Evolutionary conservation across 2,888 invertebrate species (phyloP).

Genomic region (Piscicola geometra): DNA sequence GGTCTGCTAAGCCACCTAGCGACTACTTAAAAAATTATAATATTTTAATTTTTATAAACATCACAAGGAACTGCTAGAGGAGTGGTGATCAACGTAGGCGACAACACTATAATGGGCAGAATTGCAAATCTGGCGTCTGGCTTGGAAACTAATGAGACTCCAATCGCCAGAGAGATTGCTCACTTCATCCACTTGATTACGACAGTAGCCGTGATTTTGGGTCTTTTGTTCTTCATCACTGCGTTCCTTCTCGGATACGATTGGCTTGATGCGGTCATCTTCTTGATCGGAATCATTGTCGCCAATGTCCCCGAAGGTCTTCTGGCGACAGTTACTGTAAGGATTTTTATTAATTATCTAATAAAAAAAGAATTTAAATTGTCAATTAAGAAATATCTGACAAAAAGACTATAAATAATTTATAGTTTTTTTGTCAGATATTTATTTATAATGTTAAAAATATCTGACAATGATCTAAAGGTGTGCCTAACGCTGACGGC

Average conservation of each 20-base stretch:
- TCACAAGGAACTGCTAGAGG: conserved; percentile 52
- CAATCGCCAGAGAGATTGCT: conserved; percentile 96
- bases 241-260: conserved; percentile 94
- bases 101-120: conserved; percentile 57
- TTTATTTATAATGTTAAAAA: neutral
- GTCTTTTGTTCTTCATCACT: conserved; percentile 92
- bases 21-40: neutral
- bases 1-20: too few species aligned
- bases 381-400: neutral
- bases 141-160: conserved; percentile 69
- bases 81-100: conserved; percentile 54
- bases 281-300: conserved; percentile 95
- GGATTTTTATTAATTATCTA: too few species aligned
- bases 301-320: conserved; percentile 99
- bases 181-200: conserved; percentile 99
- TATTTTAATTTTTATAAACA: too few species aligned
- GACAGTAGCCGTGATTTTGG: conserved; percentile 71
- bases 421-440: neutral
- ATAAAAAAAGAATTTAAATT: neutral
- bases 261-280: conserved; percentile 98
- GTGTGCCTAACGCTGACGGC: conserved; percentile 94
- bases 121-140: conserved; percentile 57
- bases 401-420: neutral
- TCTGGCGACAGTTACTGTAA: conserved; percentile 90
- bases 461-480: conserved; percentile 45